Conservation (phyloP, 2,113 vertebrate genomes). For the Aptenodytes forsteri region DNA sequence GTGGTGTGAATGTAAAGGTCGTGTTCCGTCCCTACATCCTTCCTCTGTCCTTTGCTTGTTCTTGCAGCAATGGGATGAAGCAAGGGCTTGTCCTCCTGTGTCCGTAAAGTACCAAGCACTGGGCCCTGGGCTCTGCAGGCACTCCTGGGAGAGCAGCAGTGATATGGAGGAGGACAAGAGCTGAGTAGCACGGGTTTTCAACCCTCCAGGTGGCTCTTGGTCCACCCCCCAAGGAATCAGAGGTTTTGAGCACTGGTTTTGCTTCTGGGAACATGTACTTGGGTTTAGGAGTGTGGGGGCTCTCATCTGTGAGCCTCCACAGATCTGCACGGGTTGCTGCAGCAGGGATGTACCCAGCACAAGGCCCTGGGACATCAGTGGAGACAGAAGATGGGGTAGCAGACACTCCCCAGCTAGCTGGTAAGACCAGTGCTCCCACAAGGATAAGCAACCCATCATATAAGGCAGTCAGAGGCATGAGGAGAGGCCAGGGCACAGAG, state of each 20-base stretch:
- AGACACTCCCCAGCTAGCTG: neutral
- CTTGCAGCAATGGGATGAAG: neutral
- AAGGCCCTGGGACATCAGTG: neutral
- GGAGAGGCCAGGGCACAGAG: neutral
- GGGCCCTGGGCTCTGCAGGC: neutral
- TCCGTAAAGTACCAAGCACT: neutral
- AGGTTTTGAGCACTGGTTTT: neutral
- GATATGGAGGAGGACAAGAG: neutral
- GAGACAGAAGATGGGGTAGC: neutral
- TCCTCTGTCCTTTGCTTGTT: neutral
- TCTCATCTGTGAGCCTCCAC: neutral
- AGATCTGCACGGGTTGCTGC: neutral
- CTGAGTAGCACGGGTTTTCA: neutral
- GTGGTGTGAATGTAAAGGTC: neutral
- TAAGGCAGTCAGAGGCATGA: neutral
- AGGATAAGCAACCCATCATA: neutral
- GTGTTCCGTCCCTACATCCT: neutral
- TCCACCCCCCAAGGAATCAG: neutral
- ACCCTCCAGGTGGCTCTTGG: neutral
- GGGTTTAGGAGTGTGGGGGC: neutral
- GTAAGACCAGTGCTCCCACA: neutral
- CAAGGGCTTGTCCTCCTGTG: neutral
- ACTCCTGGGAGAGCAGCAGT: neutral
- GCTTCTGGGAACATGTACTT: neutral
- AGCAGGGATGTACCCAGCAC: neutral